A percentile compares a stretch with the other conserved stretches of the same genome.
Evolutionary conservation across 2,888 invertebrate species (phyloP).

Genomic region (Gibbula magus): DNA sequence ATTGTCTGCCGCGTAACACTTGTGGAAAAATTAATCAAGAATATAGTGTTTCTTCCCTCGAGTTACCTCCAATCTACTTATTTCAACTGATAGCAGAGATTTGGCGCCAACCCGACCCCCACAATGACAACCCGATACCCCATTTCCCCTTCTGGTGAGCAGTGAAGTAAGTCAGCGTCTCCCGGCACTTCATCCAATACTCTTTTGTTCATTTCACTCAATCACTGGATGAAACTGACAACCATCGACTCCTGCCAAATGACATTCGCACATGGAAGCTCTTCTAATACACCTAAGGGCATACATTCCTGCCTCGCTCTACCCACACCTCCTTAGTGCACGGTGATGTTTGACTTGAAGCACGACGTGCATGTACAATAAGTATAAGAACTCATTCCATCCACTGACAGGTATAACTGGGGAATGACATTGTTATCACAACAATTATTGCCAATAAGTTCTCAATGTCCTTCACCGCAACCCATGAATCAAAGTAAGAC

Average conservation of each 20-base stretch:
- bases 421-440: no score
- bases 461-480: no score
- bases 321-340: no score
- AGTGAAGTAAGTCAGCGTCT: neutral
- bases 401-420: no score
- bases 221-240: constrained; percentile 12
- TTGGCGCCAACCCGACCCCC: constrained; percentile 17
- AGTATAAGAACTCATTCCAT: no score
- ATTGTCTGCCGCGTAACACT: constrained; percentile 20
- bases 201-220: constrained; percentile 13
- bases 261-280: constrained; percentile 10
- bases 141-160: constrained; percentile 19
- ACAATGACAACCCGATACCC: neutral
- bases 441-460: no score
- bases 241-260: neutral
- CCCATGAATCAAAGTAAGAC: no score
- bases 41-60: neutral
- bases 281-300: neutral
- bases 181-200: neutral
- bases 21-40: constrained; percentile 18
- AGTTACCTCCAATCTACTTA: constrained; percentile 6
- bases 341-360: no score
- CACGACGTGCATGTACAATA: no score
- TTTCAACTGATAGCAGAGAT: neutral
- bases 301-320: neutral